These are phyloP conservation scores for Coilia nasus DNA, from an alignment of 2,797 vertebrate species.

Conservation along the genomic window DNA sequence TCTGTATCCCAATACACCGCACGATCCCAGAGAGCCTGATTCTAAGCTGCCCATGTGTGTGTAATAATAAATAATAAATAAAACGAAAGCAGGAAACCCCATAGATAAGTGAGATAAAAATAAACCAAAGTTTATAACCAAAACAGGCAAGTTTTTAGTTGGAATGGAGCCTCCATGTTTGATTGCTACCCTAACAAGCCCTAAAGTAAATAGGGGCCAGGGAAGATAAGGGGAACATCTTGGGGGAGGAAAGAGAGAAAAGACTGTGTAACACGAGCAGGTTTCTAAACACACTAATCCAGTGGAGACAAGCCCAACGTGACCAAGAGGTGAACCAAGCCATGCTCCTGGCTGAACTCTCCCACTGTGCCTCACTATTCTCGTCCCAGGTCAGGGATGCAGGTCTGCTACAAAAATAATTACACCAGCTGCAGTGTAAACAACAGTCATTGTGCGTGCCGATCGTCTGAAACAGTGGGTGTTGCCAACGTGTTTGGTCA, in stretches of 20 bases:
- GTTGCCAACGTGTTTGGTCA: background rate
- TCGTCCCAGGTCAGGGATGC: background rate
- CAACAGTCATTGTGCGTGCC: background rate
- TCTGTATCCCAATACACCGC: no score
- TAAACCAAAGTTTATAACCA: background rate
- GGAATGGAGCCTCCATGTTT: background rate
- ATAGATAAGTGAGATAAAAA: background rate
- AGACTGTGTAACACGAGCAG: background rate
- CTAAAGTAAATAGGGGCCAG: background rate
- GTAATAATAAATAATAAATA: background rate
- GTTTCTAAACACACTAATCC: conserved; percentile 18
- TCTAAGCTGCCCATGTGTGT: no score
- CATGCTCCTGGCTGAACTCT: background rate
- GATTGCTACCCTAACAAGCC: background rate
- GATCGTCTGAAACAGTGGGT: background rate
- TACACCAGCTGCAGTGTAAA: background rate
- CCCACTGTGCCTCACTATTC: background rate
- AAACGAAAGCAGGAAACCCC: background rate
- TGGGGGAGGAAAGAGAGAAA: background rate
- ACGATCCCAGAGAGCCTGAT: no score
- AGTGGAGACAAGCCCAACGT: background rate
- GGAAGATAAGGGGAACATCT: background rate
- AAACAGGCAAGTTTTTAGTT: background rate
- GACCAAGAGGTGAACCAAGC: background rate
- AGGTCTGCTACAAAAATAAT: background rate